A percentile compares a stretch with the other conserved stretches of the same genome.
phyloP scores from a whole-genome alignment of 2,888 invertebrate species.

The Thysanoteuthis rhombus region DNA sequence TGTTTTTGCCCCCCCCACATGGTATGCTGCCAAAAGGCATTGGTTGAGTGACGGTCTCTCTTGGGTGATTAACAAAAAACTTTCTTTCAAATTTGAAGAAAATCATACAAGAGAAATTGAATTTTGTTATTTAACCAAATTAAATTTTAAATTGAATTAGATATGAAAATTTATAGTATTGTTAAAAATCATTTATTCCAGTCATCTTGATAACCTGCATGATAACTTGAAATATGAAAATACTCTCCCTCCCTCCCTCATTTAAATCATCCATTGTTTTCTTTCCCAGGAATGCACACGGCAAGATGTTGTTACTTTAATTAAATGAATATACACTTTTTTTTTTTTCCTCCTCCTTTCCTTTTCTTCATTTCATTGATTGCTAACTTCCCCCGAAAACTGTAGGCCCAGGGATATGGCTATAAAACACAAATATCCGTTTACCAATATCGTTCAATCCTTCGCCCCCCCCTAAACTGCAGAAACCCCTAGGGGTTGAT shows the following conservation, averaged over 20 bases:
- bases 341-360: too few relatives aligned
- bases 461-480: neutral
- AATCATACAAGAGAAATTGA: neutral
- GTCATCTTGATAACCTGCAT: neutral
- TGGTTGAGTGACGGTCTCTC: too few relatives aligned
- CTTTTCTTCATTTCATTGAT: neutral
- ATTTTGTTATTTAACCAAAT: neutral
- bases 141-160: neutral
- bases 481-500: neutral
- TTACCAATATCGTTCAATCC: neutral
- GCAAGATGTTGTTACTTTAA: neutral
- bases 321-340: neutral
- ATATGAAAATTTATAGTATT: neutral
- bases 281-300: neutral
- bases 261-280: neutral
- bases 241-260: neutral
- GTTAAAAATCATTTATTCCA: neutral
- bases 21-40: too few relatives aligned
- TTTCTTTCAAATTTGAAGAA: too few relatives aligned
- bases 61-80: too few relatives aligned
- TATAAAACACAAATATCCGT: neutral
- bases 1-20: too few relatives aligned
- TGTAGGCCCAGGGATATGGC: neutral
- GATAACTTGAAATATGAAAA: neutral
- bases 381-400: neutral